Conservation (phyloP, 2,113 vertebrate genomes). For the Gymnarchus niloticus region DNA sequence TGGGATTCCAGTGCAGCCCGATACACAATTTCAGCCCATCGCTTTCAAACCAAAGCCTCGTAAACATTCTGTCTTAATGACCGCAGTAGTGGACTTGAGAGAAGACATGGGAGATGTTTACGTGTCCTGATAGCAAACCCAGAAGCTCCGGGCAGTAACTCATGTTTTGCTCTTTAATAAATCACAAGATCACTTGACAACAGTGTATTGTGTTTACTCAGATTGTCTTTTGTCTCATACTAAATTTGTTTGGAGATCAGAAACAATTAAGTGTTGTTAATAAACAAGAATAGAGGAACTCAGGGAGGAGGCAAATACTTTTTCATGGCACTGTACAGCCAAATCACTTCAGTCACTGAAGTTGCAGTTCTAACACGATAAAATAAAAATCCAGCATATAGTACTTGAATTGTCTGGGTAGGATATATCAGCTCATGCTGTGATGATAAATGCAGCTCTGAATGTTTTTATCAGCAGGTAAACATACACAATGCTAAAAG, state of each 20-base stretch:
- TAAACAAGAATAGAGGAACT: too few species aligned
- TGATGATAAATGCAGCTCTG: background rate
- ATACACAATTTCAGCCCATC: background rate
- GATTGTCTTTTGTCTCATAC: too few species aligned
- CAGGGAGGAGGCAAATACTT: too few species aligned
- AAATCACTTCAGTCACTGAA: background rate
- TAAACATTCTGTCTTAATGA: background rate
- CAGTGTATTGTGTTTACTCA: too few species aligned
- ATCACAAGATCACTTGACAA: too few species aligned
- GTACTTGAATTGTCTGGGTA: background rate
- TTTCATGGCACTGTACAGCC: too few species aligned
- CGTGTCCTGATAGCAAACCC: conserved; percentile 32
- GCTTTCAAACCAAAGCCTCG: background rate
- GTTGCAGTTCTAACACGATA: background rate
- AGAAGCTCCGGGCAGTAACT: conserved; percentile 34
- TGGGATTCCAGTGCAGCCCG: background rate
- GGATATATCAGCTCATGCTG: background rate
- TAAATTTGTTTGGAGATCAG: too few species aligned
- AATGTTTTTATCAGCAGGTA: conserved; percentile 9
- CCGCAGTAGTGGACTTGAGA: background rate
- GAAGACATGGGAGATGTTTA: background rate
- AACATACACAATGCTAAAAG: background rate
- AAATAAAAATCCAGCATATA: background rate
- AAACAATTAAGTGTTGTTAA: too few species aligned
- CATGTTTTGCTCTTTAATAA: conserved; percentile 26